phyloP scores from a whole-genome alignment of 2,888 invertebrate species.

The Epirrhoe tristata region DNA sequence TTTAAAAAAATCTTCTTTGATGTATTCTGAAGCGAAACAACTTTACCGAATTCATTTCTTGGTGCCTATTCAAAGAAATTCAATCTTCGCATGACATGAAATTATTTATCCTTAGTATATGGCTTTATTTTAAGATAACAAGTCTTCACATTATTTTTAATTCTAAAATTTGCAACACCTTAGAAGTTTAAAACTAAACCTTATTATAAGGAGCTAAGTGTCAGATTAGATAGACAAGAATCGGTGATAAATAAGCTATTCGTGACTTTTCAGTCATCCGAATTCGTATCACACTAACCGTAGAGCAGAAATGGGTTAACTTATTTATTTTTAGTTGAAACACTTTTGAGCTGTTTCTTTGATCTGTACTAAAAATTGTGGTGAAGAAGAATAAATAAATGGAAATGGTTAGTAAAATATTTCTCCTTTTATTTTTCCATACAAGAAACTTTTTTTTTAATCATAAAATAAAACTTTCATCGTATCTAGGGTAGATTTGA shows the following conservation, averaged over 20 bases:
- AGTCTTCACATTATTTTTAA: neutral
- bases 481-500: too few species aligned
- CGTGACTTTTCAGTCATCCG: constrained; percentile 1
- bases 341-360: constrained; percentile 8
- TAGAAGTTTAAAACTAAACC: neutral
- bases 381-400: too few species aligned
- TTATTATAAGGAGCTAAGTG: neutral
- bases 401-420: too few species aligned
- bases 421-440: too few species aligned
- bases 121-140: neutral
- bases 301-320: constrained; percentile 5
- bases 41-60: neutral
- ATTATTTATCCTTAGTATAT: neutral
- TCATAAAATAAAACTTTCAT: too few species aligned
- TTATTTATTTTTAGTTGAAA: constrained; percentile 1
- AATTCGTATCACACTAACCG: neutral
- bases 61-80: neutral
- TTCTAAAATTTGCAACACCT: neutral
- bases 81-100: neutral
- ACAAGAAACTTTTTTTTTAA: too few species aligned
- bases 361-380: neutral
- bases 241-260: neutral
- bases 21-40: neutral
- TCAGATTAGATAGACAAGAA: neutral
- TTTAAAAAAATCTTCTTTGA: neutral